These are phyloP conservation scores for Carposina sasakii DNA, from an alignment of 1,140 invertebrate species.

Conservation along the genomic window DNA sequence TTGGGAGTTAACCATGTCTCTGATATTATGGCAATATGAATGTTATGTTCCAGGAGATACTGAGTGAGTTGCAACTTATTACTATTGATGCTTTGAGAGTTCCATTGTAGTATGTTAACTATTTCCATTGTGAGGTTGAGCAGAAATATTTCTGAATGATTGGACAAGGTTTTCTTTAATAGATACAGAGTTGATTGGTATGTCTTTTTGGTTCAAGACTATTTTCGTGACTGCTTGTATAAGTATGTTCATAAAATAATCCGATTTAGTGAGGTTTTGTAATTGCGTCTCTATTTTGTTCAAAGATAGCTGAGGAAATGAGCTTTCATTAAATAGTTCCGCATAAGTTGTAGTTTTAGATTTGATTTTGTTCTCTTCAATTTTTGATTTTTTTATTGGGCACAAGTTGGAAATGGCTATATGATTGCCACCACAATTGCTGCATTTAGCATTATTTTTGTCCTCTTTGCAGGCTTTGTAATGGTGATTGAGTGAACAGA, in stretches of 20 bases:
- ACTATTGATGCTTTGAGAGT: conserved; percentile 18
- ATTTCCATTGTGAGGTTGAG: too few species aligned
- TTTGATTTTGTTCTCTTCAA: neutral
- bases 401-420: neutral
- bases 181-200: too few species aligned
- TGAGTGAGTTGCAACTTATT: conserved; percentile 11
- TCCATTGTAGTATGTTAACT: conserved; percentile 23
- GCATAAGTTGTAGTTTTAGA: neutral
- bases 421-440: neutral
- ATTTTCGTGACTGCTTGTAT: too few species aligned
- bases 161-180: too few species aligned
- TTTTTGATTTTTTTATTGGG: neutral
- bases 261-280: too few species aligned
- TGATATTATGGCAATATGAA: conserved; percentile 16
- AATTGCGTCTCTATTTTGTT: too few species aligned
- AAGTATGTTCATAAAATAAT: too few species aligned
- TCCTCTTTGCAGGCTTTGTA: neutral
- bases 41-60: conserved; percentile 11
- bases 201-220: too few species aligned
- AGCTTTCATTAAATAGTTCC: neutral
- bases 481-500: neutral
- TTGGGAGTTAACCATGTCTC: conserved; percentile 16
- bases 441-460: neutral
- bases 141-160: too few species aligned
- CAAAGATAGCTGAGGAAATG: neutral